Percentiles rank a stretch among this genome's conserved stretches.
Conservation (phyloP, 2,888 invertebrate genomes). For the Melikaiella ostensackeni region DNA sequence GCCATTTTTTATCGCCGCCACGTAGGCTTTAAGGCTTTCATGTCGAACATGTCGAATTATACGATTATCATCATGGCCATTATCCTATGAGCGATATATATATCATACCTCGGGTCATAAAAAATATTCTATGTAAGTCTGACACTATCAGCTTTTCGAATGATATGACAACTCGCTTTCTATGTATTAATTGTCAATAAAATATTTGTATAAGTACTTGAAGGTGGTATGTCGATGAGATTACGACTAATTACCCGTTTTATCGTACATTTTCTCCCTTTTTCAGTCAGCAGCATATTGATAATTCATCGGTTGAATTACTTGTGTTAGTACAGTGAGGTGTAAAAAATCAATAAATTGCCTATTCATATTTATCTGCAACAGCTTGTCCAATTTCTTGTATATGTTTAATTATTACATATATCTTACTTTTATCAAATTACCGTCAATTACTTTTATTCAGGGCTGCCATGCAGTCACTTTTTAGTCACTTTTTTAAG, state of each 20-base stretch:
- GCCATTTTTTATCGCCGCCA: constrained; percentile 22
- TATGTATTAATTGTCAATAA: neutral
- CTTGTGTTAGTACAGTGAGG: neutral
- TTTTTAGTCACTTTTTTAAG: no score
- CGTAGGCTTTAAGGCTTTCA: neutral
- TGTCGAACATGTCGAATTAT: neutral
- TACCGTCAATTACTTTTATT: no score
- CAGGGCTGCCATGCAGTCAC: no score
- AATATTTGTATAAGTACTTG: neutral
- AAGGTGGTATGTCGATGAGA: no score
- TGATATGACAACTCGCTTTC: neutral
- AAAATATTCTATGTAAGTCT: neutral
- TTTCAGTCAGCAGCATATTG: neutral
- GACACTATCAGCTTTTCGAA: neutral
- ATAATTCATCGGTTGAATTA: neutral
- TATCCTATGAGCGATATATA: neutral
- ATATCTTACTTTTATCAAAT: no score
- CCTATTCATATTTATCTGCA: neutral
- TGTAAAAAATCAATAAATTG: neutral
- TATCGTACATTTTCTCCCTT: neutral
- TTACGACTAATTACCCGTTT: neutral
- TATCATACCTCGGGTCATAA: neutral
- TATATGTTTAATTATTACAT: no score
- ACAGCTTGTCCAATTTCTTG: no score
- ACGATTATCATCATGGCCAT: constrained; percentile 14